These are phyloP conservation scores for Tylochromis polylepis DNA, from an alignment of 2,113 vertebrate species.

Conservation along the genomic window DNA sequence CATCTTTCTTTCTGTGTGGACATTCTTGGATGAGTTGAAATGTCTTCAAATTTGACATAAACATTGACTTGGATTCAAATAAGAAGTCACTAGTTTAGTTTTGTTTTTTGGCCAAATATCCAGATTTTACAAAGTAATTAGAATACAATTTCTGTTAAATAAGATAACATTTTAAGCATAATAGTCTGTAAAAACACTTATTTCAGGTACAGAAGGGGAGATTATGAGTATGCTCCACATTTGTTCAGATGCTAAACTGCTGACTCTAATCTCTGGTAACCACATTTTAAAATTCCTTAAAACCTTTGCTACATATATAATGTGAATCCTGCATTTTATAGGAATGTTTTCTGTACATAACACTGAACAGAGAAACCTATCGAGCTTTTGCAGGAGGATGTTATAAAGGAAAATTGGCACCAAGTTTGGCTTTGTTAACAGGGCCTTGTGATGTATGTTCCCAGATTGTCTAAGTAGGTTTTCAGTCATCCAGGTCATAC, in stretches of 20 bases:
- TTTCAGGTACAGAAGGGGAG: background rate
- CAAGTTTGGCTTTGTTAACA: slow-evolving; percentile 83
- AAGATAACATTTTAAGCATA: background rate
- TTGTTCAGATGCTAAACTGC: background rate
- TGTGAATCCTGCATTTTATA: slow-evolving; percentile 3
- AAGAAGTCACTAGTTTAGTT: background rate
- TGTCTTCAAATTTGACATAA: background rate
- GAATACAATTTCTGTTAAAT: background rate
- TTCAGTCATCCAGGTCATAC: background rate
- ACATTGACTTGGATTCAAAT: background rate
- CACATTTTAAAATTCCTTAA: background rate
- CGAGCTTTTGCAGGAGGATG: slow-evolving; percentile 96
- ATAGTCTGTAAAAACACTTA: background rate
- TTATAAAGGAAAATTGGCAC: slow-evolving; percentile 97
- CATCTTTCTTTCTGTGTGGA: no score
- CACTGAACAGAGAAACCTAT: slow-evolving; percentile 97
- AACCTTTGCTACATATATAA: background rate
- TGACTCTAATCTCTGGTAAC: background rate
- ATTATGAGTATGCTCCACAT: no score
- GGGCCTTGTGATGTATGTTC: slow-evolving; percentile 87
- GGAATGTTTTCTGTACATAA: slow-evolving; percentile 65
- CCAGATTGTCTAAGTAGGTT: background rate
- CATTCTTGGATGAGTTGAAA: background rate
- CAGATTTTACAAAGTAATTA: background rate
- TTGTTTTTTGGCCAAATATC: background rate